Evolutionary conservation across 2,797 vertebrate species (phyloP), one percentile per base, ranked within the genome.

Genomic region (Arnoldichthys spilopterus): DNA sequence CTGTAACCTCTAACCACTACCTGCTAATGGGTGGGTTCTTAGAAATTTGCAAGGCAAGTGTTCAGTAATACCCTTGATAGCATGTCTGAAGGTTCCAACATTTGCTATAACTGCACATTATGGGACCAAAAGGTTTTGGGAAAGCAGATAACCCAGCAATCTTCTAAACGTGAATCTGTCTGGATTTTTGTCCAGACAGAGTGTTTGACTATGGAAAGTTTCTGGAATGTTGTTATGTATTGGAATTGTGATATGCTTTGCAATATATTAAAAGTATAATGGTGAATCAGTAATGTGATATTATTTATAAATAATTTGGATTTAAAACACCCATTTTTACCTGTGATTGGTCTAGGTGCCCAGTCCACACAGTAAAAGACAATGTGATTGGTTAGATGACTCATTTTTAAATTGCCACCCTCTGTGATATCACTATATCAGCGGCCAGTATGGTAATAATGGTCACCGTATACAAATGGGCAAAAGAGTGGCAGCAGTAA

Each of bases 1-100:
- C 34, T 64, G 74, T 74, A 51, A 70, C 28, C 68, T 73, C 26
- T 81, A 59, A 76, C 70, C 43, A 30, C 24, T 30, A 61, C 61
- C 51, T 78, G 70, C 32, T 76, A 24, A 75, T 62, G 62, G 78
- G 32, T 32, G 34, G 63, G 6, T 69, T 59, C 40, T 59, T 74
- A 13, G 26, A 45, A 24, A 20, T 30, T 26, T 45, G n/a, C 40
- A 43, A 47, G 67, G 71, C 71, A 45, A 63, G 16, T 30, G 26
- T 74, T 68, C 58, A 67, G 30, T n/a, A 43, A 43, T 69, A 16
- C 18, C 32, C 37, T 59, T 67, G n/a, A 78, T 43, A 53, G 51
- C 54, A 69, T 22, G 63, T 74, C 68, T 67, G 16, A 69, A 79
- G 61, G 40, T 0, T 20, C 26, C 22, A 43, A 49, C n/a, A 20